Evolutionary conservation across 2,888 invertebrate genomes (phyloP).

Genomic region (Zelleria hepariella): DNA sequence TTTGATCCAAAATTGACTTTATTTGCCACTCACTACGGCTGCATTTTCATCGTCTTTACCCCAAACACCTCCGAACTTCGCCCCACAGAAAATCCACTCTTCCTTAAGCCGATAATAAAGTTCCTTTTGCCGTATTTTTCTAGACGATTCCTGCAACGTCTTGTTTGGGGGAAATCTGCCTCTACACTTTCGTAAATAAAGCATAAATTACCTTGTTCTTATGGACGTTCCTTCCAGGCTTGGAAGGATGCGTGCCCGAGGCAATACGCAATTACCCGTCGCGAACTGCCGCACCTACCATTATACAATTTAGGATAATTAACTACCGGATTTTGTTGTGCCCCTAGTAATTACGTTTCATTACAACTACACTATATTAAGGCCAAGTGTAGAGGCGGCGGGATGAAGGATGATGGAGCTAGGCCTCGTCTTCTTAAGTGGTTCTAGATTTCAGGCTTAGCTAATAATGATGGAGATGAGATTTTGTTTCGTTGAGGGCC

Average conservation of each 20-base stretch:
- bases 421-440: not conserved
- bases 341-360: constrained; percentile 60
- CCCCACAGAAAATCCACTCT: not conserved
- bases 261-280: constrained; percentile 32
- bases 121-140: not conserved
- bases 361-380: constrained; percentile 47
- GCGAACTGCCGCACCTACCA: constrained; percentile 51
- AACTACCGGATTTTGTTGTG: constrained; percentile 68
- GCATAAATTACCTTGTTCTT: not conserved
- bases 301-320: constrained; percentile 72
- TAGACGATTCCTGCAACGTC: not conserved
- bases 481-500: too few species aligned
- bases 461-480: not conserved
- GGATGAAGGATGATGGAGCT: not conserved
- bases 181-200: not conserved
- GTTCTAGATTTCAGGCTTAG: not conserved
- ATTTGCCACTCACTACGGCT: not conserved
- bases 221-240: not conserved
- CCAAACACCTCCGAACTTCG: not conserved
- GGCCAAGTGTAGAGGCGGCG: constrained; percentile 18
- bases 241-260: constrained; percentile 12
- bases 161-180: not conserved
- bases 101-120: not conserved
- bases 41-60: not conserved
- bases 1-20: not conserved